Conservation (phyloP, 2,113 vertebrate species). For the Balaenoptera acutorostrata region DNA sequence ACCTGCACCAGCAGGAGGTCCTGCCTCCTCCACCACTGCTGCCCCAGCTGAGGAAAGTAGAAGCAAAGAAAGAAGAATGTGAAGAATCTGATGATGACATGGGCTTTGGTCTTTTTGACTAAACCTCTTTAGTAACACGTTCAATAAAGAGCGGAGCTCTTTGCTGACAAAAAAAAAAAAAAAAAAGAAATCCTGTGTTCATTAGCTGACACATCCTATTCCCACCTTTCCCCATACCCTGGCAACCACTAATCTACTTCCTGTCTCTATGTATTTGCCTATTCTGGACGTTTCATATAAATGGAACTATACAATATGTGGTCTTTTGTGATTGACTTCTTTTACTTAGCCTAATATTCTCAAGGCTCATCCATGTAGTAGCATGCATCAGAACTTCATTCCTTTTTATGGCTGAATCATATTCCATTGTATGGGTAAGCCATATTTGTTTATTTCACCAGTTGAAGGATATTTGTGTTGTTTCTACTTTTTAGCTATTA, state of each 20-base stretch:
- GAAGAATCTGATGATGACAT: neutral
- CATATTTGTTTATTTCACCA: neutral
- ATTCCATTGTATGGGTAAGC: neutral
- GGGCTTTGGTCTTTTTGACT: neutral
- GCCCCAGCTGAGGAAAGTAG: neutral
- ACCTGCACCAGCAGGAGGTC: neutral
- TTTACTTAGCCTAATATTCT: neutral
- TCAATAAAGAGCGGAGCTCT: too few species aligned
- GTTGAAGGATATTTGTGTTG: neutral
- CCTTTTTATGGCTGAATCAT: neutral
- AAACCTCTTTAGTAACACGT: neutral
- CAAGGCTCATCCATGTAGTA: neutral
- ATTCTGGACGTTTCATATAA: neutral
- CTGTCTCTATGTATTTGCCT: neutral
- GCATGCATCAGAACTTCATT: neutral
- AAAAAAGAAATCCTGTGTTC: neutral
- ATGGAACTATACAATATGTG: neutral
- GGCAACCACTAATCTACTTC: neutral
- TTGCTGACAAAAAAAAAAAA: too few species aligned
- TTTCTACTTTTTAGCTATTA: neutral
- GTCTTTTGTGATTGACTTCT: neutral
- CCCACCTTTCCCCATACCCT: neutral
- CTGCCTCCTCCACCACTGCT: neutral
- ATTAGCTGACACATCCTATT: neutral
- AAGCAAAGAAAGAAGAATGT: neutral